Percentiles rank a stretch among this genome's conserved stretches.
phyloP scores from a whole-genome alignment of 1,140 invertebrate species.

The Aphelinus atriplicis region DNA sequence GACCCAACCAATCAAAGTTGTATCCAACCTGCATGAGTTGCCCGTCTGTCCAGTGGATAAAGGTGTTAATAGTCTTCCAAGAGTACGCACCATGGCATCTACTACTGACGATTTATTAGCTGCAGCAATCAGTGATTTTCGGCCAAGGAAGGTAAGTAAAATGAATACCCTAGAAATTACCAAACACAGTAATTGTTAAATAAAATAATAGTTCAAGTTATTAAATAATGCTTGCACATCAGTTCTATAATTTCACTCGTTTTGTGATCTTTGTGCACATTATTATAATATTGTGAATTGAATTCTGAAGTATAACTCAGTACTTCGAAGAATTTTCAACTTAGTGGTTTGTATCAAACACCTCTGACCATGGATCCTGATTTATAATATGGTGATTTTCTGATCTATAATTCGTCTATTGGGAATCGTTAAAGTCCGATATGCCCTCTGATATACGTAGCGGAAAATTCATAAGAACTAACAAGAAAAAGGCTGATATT shows the following conservation, averaged over 20 bases:
- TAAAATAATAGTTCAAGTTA: neutral
- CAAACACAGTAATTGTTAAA: constrained; percentile 7
- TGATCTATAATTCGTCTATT: no score
- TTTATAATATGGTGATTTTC: no score
- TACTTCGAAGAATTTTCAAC: no score
- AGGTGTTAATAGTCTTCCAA: constrained; percentile 68
- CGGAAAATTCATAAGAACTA: no score
- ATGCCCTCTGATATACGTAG: no score
- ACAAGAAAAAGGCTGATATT: no score
- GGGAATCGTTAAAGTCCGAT: no score
- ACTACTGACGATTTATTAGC: constrained; percentile 72
- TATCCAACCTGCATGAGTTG: constrained; percentile 55
- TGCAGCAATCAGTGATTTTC: constrained; percentile 77
- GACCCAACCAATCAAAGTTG: constrained; percentile 80
- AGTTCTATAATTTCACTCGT: neutral
- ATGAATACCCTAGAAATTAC: constrained; percentile 80
- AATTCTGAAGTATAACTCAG: no score
- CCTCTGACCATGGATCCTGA: no score
- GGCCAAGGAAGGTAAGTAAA: constrained; percentile 85
- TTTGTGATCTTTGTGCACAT: neutral
- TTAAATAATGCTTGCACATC: constrained; percentile 4
- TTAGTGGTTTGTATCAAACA: no score
- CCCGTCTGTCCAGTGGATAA: constrained; percentile 62
- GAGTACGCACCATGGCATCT: constrained; percentile 71
- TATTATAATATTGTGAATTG: neutral